Conservation (phyloP, 2,888 invertebrate species). For the Lasioglossum pauxillum region DNA sequence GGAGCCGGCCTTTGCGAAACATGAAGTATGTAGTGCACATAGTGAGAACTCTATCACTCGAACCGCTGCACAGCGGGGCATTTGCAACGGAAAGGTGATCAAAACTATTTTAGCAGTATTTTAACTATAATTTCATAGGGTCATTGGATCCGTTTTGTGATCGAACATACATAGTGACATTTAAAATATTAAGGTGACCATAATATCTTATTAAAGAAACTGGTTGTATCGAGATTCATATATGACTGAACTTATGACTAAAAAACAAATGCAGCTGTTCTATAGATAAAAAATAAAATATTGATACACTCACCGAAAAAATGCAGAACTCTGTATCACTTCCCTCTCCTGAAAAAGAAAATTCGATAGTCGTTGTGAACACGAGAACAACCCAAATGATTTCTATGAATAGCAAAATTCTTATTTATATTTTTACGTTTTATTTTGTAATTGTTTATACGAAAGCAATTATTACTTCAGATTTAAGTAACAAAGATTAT, state of each 20-base stretch:
- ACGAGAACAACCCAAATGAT: background rate
- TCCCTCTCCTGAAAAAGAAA: background rate
- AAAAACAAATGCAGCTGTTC: background rate
- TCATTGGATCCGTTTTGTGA: too few species aligned
- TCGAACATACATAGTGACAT: too few species aligned
- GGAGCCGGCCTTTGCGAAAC: background rate
- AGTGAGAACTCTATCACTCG: background rate
- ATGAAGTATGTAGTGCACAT: background rate
- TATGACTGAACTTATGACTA: too few species aligned
- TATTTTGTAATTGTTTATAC: background rate
- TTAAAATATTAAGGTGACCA: too few species aligned
- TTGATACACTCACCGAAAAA: background rate
- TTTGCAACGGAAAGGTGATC: too few species aligned
- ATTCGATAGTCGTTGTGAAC: background rate
- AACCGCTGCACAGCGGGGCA: background rate
- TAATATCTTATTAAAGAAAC: too few species aligned
- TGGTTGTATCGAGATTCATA: too few species aligned
- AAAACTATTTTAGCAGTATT: too few species aligned
- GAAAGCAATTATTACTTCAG: background rate
- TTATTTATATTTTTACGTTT: background rate
- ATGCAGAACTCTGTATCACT: background rate
- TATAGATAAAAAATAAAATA: background rate
- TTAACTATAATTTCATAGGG: too few species aligned
- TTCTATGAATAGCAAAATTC: background rate
- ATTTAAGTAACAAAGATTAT: background rate